phyloP scores from a whole-genome alignment of 2,113 vertebrate genomes.

The Pedionomus torquatus region DNA sequence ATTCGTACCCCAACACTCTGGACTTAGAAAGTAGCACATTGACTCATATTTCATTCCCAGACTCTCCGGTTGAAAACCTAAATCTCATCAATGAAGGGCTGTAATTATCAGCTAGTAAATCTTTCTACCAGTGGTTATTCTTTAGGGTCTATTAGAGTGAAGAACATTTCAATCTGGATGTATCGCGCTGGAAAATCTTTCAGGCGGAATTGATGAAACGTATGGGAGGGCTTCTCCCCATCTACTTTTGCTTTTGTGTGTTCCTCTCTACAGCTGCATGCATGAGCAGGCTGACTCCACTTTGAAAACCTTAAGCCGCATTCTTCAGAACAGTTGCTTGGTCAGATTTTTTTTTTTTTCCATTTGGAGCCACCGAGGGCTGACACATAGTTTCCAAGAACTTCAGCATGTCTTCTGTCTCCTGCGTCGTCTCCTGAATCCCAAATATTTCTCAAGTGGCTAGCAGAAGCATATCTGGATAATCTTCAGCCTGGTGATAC shows the following conservation, averaged over 20 bases:
- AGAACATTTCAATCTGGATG: neutral
- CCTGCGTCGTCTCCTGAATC: slow-evolving; percentile 74
- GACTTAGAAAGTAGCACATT: neutral
- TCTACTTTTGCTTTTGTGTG: slow-evolving; percentile 46
- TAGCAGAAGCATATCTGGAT: slow-evolving; percentile 40
- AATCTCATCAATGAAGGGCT: neutral
- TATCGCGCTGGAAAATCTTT: neutral
- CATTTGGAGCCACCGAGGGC: slow-evolving; percentile 67
- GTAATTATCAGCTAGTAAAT: slow-evolving; percentile 34
- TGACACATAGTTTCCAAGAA: slow-evolving; percentile 80
- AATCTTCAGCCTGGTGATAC: slow-evolving; percentile 13
- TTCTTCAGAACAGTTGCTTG: slow-evolving; percentile 82
- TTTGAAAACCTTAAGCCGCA: slow-evolving; percentile 77
- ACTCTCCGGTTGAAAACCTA: neutral
- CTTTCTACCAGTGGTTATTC: slow-evolving; percentile 13
- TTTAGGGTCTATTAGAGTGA: slow-evolving; percentile 21
- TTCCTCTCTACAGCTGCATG: slow-evolving; percentile 71
- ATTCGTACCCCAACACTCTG: neutral
- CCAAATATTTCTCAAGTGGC: slow-evolving; percentile 74
- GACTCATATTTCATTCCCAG: neutral
- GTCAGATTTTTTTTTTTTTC: slow-evolving; percentile 69
- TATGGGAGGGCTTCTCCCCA: neutral
- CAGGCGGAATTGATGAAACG: neutral
- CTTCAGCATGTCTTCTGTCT: slow-evolving; percentile 69
- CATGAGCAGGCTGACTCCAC: slow-evolving; percentile 67